Evolutionary conservation across 2,797 vertebrate genomes (phyloP).

Genomic region (Amazonetta brasiliensis): DNA sequence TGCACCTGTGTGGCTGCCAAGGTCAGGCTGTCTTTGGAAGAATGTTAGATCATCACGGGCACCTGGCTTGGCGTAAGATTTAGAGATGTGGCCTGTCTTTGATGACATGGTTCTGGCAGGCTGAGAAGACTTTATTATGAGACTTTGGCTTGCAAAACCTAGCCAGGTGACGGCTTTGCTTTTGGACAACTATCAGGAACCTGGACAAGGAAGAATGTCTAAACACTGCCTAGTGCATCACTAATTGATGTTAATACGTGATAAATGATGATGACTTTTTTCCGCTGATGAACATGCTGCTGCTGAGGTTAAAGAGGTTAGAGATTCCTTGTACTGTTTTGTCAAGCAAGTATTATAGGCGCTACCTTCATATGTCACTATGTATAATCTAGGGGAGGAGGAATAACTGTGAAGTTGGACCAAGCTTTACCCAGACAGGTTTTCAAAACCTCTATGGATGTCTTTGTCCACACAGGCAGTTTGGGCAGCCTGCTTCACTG

Average conservation of each 20-base stretch:
- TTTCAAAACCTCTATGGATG: neutral
- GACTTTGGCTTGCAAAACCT: neutral
- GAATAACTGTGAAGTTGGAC: neutral
- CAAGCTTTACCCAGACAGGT: neutral
- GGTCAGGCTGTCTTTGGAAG: constrained; percentile 62
- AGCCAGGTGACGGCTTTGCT: neutral
- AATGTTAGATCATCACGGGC: constrained; percentile 46
- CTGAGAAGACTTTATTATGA: constrained; percentile 2
- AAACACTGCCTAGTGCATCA: neutral
- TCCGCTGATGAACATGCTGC: neutral
- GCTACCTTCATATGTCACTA: neutral
- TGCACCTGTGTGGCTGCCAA: constrained; percentile 29
- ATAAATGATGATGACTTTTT: neutral
- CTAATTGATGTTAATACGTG: neutral
- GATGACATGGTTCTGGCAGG: constrained; percentile 57
- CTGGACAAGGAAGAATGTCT: neutral
- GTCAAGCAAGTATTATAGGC: neutral
- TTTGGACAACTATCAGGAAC: neutral
- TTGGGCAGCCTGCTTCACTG: neutral
- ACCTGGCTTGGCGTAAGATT: constrained; percentile 66
- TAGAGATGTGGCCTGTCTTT: constrained; percentile 24
- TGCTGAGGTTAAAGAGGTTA: neutral
- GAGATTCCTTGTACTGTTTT: neutral
- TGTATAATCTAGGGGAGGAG: neutral
- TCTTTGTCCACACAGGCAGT: neutral